These are phyloP conservation scores for Stichopus chloronotus DNA, from an alignment of 35 echinoderm and acorn worm species.

Conservation along the genomic window DNA sequence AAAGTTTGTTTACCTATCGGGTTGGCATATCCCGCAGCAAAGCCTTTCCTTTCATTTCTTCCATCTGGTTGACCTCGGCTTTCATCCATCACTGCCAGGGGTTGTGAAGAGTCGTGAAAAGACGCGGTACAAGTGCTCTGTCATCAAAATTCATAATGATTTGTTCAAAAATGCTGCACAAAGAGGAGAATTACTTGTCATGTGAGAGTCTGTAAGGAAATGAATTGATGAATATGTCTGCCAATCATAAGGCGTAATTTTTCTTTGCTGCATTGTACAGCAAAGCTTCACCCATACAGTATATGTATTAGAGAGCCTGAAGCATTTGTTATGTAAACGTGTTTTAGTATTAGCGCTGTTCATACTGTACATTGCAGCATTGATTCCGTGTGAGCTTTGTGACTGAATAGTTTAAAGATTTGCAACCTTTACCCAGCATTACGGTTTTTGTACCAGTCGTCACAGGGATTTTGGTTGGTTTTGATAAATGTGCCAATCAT, in stretches of 20 bases:
- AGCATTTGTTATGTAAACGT: no score
- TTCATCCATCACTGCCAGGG: background rate
- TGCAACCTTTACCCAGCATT: no score
- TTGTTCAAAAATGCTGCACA: background rate
- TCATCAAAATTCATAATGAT: background rate
- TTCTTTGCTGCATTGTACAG: background rate
- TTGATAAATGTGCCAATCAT: no score
- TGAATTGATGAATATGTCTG: background rate
- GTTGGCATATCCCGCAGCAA: background rate
- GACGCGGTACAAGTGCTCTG: no score
- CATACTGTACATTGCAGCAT: no score
- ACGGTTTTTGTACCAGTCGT: no score
- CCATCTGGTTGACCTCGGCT: background rate
- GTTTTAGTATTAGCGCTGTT: no score
- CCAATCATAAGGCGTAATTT: background rate
- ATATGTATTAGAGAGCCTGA: no score
- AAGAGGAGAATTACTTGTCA: background rate
- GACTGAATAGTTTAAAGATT: no score
- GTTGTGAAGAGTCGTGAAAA: background rate
- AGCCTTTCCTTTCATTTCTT: background rate
- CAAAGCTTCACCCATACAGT: background rate
- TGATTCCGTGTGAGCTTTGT: no score
- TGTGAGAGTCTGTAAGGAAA: background rate
- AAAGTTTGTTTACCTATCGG: background rate
- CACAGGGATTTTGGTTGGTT: no score